Conservation (phyloP, 2,888 invertebrate genomes). For the Serrognathus titanus region DNA sequence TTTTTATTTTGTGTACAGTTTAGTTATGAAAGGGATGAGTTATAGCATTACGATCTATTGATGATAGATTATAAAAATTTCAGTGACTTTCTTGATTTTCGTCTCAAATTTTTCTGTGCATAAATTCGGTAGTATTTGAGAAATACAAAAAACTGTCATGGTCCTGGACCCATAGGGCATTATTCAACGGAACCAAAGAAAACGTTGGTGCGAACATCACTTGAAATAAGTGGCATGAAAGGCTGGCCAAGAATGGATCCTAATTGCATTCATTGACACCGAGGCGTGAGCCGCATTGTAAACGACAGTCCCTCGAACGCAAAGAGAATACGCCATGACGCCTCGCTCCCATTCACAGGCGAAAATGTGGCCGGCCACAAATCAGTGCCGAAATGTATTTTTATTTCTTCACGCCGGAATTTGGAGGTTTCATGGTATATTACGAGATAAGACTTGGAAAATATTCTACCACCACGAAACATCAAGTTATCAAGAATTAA, state of each 20-base stretch:
- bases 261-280: slow-evolving; percentile 49
- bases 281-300: slow-evolving; percentile 43
- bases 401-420: slow-evolving; percentile 19
- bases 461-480: too few relatives aligned
- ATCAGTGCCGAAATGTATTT: slow-evolving; percentile 35
- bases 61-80: too few relatives aligned
- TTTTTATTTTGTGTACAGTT: too few relatives aligned
- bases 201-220: slow-evolving; percentile 17
- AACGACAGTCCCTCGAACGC: slow-evolving; percentile 25
- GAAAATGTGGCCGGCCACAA: slow-evolving; percentile 38
- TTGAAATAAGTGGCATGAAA: slow-evolving; percentile 20
- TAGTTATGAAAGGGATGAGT: too few relatives aligned
- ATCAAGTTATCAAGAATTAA: too few relatives aligned
- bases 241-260: slow-evolving; percentile 39
- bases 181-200: slow-evolving; percentile 13
- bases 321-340: slow-evolving; percentile 40
- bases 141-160: background rate
- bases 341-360: slow-evolving; percentile 39
- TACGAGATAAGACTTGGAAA: slow-evolving; percentile 16
- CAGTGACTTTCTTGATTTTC: too few relatives aligned
- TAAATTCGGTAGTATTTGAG: background rate
- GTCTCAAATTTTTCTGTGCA: background rate
- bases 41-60: too few relatives aligned
- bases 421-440: slow-evolving; percentile 23
- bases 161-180: background rate